These are phyloP conservation scores for Ormyrus thymus DNA, from an alignment of 2,888 invertebrate species.

Conservation along the genomic window DNA sequence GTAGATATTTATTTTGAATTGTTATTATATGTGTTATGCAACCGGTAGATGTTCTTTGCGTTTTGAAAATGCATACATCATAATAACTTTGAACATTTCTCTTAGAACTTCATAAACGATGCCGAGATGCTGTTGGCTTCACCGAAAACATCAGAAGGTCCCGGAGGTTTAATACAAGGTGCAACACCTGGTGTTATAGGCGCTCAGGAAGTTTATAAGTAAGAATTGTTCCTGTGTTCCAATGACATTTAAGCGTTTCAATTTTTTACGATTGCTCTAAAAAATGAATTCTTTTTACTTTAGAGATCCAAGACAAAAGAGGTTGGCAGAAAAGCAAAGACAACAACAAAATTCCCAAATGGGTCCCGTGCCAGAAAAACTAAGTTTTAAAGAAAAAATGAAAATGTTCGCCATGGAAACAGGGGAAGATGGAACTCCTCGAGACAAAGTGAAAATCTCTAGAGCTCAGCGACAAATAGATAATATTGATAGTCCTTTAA, in stretches of 20 bases:
- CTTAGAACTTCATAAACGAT: conserved; percentile 86
- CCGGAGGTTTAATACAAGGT: conserved; percentile 75
- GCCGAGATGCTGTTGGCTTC: conserved; percentile 87
- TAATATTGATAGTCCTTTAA: conserved; percentile 77
- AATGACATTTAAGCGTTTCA: conserved; percentile 10
- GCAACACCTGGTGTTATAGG: conserved; percentile 97
- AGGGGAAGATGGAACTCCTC: conserved; percentile 93
- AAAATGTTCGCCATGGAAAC: conserved; percentile 99
- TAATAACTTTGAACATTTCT: conserved; percentile 55
- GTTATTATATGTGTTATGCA: conserved; percentile 53
- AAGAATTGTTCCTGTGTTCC: conserved; percentile 58
- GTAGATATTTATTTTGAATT: conserved; percentile 53
- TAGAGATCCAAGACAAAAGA: conserved; percentile 92
- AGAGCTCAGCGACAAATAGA: conserved; percentile 96
- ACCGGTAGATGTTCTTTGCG: conserved; percentile 43
- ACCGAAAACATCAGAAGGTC: conserved; percentile 83
- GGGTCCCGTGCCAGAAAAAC: conserved; percentile 89
- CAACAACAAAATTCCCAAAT: conserved; percentile 80
- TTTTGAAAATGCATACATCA: not conserved
- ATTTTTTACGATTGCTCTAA: no score
- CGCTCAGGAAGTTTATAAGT: conserved; percentile 97
- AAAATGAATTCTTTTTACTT: not conserved
- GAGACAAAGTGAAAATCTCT: conserved; percentile 96
- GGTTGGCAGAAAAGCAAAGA: conserved; percentile 87
- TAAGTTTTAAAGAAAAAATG: conserved; percentile 99